Evolutionary conservation across 2,888 invertebrate genomes (phyloP), one percentile per base, ranked within the genome.

Genomic region (Amphimallon solstitiale): DNA sequence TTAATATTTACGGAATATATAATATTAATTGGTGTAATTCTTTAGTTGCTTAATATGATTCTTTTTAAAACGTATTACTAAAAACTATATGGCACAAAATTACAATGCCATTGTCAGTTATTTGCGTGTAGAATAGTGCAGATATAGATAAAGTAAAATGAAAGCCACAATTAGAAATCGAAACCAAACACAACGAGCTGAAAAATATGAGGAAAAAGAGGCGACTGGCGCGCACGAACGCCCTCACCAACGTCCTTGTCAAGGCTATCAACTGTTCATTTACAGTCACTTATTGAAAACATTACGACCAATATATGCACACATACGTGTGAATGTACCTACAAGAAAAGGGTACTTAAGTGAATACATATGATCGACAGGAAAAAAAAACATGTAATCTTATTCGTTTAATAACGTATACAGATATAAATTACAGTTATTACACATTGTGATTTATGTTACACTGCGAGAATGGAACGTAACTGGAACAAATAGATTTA

Each of bases 171-270:
- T 73, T 73, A 71, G 73, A 74, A 74, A 74, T 73, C 73, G 73
- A 73, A 72, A 71, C 15, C 17, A 9, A 12, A 71, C 70, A 68
- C 69, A 73, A 71, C 63, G 56, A 65, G 68, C 61, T 40, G 63
- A 43, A 63, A 68, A 21, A 9, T 46, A 17, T 21, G 3, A 21
- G 17, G 10, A 46, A 35, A 6, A 17, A 5, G 51, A 9, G 67
- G 69, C 61, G 60, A 68, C 66, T 69, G 70, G 69, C 66, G 70
- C 67, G 63, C 63, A 67, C 66, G 68, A 73, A 71, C 76, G 77
- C 76, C 78, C 78, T 75, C 77, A 76, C 77, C 70, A 74, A 74
- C 77, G 77, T 75, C 78, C 79, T 78, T 79, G 78, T 76, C 78
- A 79, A 79, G 79, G 79, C 76, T 76, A 78, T 75, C 77, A 75